Base-by-base conservation (phyloP, 92 coral and sea anemone genomes). In the Epizoanthus scotinus region DNA sequence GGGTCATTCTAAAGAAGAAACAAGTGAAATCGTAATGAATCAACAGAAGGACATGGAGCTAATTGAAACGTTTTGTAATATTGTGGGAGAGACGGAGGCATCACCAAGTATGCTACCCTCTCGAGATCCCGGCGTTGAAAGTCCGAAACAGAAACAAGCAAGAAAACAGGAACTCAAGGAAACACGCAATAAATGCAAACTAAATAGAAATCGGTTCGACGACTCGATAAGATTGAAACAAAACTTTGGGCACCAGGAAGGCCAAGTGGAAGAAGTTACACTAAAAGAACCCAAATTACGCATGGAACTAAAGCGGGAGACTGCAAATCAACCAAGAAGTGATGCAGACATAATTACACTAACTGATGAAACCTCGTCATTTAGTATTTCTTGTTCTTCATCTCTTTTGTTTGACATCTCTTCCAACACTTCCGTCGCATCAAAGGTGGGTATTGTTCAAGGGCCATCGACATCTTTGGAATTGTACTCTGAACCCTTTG, bases 401-500 rank as follows among this genome's bases (percentile, higher is more conserved):
- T 75, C 81, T 34, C n/a, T 38, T 1, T 24, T 75, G 81, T 75
- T 75, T 75, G 81, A 75, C 34, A 26, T 13, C 6, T 63, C 74
- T 19, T 47, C 52, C 47, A 79, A 29, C 29, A 42, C 62, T 26
- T 25, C 71, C 18, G 83, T 6, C 0, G 18, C 83, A 20, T 49
- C 63, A 19, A 64, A 53, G 54, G 73, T 25, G 0, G 10, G 62
- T 27, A 27, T 1, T 5, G 19, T 15, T 59, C 82, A 82, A n/a
- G 67, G 38, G 8, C 88, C 81, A 53, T 89, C 86, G 26, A 72
- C 81, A 49, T 92, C 97, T 3, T 40, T 91, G 6, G 97, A 92
- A 75, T 73, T 92, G 22, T 92, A 87, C 81, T 90, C 97, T 4
- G 97, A 92, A 75, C 94, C 94, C 20, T 67, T 92, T 24, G 94